phyloP scores from a whole-genome alignment of 2,113 vertebrate genomes.

The Hiodon tergisus region DNA sequence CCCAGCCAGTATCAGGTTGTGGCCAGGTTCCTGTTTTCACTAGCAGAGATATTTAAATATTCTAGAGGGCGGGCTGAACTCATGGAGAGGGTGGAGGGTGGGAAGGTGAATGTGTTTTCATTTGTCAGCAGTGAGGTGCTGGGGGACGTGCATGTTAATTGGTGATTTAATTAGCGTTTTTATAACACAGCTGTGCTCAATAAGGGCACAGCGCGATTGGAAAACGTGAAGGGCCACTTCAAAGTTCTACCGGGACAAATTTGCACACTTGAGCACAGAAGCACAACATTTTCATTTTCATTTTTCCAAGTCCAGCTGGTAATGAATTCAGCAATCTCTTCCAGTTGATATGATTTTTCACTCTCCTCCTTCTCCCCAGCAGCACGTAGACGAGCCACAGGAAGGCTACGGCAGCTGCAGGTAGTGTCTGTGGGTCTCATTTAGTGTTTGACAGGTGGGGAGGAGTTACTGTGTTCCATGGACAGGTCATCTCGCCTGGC shows the following conservation, averaged over 20 bases:
- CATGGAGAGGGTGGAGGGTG: neutral
- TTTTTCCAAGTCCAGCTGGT: no score
- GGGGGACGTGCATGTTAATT: constrained; percentile 56
- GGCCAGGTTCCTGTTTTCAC: constrained; percentile 12
- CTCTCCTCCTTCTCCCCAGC: neutral
- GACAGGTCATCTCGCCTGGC: constrained; percentile 9
- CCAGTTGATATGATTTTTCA: neutral
- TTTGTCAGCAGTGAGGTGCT: constrained; percentile 50
- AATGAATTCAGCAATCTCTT: neutral
- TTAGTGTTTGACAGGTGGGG: neutral
- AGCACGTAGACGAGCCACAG: neutral
- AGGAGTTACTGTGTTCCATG: neutral
- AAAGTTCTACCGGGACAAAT: constrained; percentile 1
- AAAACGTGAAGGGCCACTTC: neutral
- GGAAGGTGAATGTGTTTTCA: constrained; percentile 38
- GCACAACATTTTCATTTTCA: no score
- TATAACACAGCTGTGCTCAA: constrained; percentile 57
- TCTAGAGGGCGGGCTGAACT: constrained; percentile 14
- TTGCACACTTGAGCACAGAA: neutral
- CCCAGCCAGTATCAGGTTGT: constrained; percentile 31
- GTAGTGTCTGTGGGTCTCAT: neutral
- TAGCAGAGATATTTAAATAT: constrained; percentile 23
- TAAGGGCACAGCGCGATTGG: constrained; percentile 7
- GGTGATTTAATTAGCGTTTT: constrained; percentile 61
- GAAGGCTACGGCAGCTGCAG: neutral